phyloP scores from a whole-genome alignment of 1,140 invertebrate genomes.

The Stratiolaelaps scimitus region DNA sequence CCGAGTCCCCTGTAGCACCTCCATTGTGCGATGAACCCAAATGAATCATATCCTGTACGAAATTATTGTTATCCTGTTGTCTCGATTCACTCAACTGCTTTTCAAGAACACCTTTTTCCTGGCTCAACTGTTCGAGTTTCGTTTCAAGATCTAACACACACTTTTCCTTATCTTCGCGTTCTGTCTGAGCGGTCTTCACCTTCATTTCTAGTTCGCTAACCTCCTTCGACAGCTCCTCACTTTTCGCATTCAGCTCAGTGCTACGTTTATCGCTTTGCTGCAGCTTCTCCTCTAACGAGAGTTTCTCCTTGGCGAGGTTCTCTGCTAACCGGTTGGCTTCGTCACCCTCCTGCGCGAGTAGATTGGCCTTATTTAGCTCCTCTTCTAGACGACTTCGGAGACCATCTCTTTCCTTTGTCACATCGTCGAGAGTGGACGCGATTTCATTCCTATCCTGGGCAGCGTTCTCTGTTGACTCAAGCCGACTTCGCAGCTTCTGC shows the following conservation, averaged over 20 bases:
- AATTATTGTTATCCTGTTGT: no score
- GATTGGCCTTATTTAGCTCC: conserved; percentile 2
- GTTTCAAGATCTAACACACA: no score
- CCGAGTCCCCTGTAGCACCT: background rate
- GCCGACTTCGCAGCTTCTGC: background rate
- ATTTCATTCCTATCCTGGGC: conserved; percentile 29
- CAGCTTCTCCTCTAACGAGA: conserved; percentile 31
- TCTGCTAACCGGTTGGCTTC: no score
- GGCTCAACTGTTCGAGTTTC: no score
- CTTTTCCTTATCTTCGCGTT: no score
- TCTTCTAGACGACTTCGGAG: conserved; percentile 29
- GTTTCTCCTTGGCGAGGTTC: background rate
- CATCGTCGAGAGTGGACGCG: conserved; percentile 29
- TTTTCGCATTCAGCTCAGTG: no score
- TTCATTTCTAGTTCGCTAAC: no score
- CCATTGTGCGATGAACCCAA: background rate
- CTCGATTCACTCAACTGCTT: no score
- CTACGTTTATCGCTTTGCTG: conserved; percentile 6
- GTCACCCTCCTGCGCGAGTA: background rate
- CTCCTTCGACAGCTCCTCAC: no score
- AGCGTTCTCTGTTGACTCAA: conserved; percentile 24
- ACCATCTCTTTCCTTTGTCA: conserved; percentile 32
- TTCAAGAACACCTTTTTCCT: no score
- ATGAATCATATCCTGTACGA: no score
- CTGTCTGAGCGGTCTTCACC: no score